Conservation (phyloP, 2,797 vertebrate species). For the Lutjanus campechanus region DNA sequence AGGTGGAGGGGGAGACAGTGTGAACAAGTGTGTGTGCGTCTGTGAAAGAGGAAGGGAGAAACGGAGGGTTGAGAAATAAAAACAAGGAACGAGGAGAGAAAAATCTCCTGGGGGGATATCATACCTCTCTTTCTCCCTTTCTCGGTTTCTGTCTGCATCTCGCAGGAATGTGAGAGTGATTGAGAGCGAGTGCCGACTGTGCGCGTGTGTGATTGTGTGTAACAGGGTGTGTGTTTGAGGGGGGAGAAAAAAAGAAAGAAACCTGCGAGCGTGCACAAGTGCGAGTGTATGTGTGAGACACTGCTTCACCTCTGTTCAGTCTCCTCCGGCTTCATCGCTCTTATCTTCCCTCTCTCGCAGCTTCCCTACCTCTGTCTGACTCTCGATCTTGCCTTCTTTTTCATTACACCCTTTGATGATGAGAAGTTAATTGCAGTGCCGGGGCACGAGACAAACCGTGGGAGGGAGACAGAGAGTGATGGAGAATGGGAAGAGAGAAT, state of each 20-base stretch:
- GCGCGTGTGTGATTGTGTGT: slow-evolving; percentile 51
- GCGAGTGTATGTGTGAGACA: slow-evolving; percentile 23
- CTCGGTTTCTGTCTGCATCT: slow-evolving; percentile 63
- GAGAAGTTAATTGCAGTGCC: slow-evolving; percentile 78
- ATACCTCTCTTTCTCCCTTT: slow-evolving; percentile 59
- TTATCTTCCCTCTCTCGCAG: slow-evolving; percentile 68
- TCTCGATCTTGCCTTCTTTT: slow-evolving; percentile 67
- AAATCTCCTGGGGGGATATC: slow-evolving; percentile 66
- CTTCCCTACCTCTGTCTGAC: slow-evolving; percentile 65
- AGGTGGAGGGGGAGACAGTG: slow-evolving; percentile 28
- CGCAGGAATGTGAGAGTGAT: slow-evolving; percentile 59
- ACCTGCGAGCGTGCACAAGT: slow-evolving; percentile 18
- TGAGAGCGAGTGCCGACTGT: slow-evolving; percentile 41
- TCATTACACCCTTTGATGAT: slow-evolving; percentile 85
- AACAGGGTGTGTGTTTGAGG: slow-evolving; percentile 53
- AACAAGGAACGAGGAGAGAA: slow-evolving; percentile 63
- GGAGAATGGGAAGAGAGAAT: slow-evolving; percentile 40
- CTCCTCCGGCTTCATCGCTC: slow-evolving; percentile 65
- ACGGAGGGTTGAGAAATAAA: slow-evolving; percentile 64
- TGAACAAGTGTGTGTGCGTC: slow-evolving; percentile 51
- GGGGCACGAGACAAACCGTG: slow-evolving; percentile 63
- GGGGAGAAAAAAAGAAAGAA: not conserved
- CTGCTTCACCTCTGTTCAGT: slow-evolving; percentile 67
- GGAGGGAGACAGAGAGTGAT: slow-evolving; percentile 61
- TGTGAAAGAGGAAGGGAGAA: slow-evolving; percentile 53